Evolutionary conservation across 2,113 vertebrate species (phyloP).

Genomic region (Nerophis lumbriciformis): DNA sequence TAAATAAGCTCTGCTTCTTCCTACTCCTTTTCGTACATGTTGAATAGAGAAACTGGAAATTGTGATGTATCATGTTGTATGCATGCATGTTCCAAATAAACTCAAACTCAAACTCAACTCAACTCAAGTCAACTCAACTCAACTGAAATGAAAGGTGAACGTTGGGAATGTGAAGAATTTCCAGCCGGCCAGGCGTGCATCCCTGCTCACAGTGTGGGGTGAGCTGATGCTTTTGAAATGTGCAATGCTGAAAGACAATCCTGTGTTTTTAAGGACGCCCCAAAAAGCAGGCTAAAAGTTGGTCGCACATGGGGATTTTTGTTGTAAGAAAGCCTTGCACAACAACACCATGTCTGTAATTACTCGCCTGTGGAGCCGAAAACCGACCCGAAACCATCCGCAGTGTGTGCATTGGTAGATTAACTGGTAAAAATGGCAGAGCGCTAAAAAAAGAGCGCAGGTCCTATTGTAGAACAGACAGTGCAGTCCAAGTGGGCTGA

Average conservation of each 20-base stretch:
- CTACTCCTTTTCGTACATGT: no score
- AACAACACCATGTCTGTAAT: neutral
- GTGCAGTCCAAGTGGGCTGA: neutral
- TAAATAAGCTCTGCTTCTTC: no score
- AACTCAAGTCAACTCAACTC: slow-evolving; percentile 8
- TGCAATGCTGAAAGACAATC: no score
- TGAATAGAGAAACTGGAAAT: no score
- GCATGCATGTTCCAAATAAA: no score
- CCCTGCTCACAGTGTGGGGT: slow-evolving; percentile 13
- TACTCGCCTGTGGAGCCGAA: neutral
- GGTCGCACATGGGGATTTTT: neutral
- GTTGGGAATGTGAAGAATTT: slow-evolving; percentile 58
- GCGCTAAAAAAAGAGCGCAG: neutral
- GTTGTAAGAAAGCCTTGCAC: neutral
- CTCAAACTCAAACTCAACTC: no score
- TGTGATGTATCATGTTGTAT: no score
- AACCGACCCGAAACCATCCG: neutral
- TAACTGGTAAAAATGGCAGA: neutral
- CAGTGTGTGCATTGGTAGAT: neutral
- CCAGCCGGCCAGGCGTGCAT: slow-evolving; percentile 23
- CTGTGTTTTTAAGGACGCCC: no score
- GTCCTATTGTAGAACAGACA: neutral
- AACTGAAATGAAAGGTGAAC: slow-evolving; percentile 53
- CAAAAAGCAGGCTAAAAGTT: neutral
- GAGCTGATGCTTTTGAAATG: no score